phyloP scores from a whole-genome alignment of 2,797 vertebrate genomes.

The Rhodeus uyekii region DNA sequence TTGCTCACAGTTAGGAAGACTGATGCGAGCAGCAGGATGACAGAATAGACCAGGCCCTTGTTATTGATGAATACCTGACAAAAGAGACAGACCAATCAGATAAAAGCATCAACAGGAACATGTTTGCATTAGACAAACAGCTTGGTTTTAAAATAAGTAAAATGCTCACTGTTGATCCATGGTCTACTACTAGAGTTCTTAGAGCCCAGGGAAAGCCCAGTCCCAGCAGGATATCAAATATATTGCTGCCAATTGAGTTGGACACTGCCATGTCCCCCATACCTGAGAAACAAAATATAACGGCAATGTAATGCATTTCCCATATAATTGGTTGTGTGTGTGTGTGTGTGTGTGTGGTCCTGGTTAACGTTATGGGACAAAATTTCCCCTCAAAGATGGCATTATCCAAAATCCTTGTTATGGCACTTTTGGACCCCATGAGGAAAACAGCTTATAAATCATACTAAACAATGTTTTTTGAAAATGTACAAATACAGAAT shows the following conservation, averaged over 20 bases:
- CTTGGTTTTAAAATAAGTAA: background rate
- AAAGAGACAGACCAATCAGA: background rate
- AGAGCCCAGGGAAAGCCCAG: conserved; percentile 82
- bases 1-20: conserved; percentile 80
- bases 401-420: background rate
- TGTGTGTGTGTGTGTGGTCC: background rate
- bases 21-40: conserved; percentile 80
- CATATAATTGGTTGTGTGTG: background rate
- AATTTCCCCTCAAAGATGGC: background rate
- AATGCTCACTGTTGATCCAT: conserved; percentile 74
- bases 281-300: conserved; percentile 64
- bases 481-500: background rate
- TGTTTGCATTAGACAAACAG: background rate
- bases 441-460: background rate
- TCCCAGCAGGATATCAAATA: conserved; percentile 83
- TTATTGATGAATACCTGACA: conserved; percentile 80
- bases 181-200: conserved; percentile 78
- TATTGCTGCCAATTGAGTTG: conserved; percentile 84
- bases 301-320: background rate
- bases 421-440: background rate
- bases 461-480: background rate
- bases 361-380: background rate
- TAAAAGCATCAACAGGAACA: background rate
- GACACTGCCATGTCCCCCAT: conserved; percentile 85
- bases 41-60: conserved; percentile 83